Percentiles rank a stretch among this genome's conserved stretches.
Conservation (phyloP, 2,888 invertebrate genomes). For the Ochropacha duplaris region DNA sequence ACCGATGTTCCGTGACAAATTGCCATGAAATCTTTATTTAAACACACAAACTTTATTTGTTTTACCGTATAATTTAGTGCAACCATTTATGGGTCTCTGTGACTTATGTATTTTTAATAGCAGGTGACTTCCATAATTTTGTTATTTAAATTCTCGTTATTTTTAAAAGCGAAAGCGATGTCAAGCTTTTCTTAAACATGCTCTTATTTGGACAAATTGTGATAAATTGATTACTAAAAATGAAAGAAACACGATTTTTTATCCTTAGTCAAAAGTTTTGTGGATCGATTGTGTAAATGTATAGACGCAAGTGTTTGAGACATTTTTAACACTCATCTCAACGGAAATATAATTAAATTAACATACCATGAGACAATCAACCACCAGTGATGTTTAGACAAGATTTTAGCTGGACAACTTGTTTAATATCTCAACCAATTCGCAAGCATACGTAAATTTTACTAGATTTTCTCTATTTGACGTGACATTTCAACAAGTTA, state of each 20-base stretch:
- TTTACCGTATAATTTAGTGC: background rate
- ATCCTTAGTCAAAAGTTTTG: background rate
- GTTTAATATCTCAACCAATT: background rate
- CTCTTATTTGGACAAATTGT: too few species aligned
- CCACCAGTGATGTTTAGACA: constrained; percentile 3
- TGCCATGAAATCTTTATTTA: background rate
- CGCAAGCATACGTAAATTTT: background rate
- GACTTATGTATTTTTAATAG: background rate
- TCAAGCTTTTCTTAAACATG: too few species aligned
- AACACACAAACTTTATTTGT: background rate
- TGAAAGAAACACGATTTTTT: background rate
- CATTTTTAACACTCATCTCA: constrained; percentile 19
- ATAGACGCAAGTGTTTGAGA: constrained; percentile 8
- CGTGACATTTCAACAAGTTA: background rate
- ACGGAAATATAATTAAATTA: constrained; percentile 8
- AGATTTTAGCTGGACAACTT: background rate
- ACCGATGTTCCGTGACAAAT: background rate
- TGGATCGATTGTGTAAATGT: background rate
- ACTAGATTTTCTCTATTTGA: background rate
- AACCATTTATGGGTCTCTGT: background rate
- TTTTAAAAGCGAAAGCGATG: background rate
- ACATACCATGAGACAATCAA: constrained; percentile 9
- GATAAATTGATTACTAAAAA: background rate
- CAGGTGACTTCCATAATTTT: background rate
- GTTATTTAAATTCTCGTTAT: background rate